Evolutionary conservation across 2,888 invertebrate genomes (phyloP), one percentile per base, ranked within the genome.

Genomic region (Pachydiplax longipennis): DNA sequence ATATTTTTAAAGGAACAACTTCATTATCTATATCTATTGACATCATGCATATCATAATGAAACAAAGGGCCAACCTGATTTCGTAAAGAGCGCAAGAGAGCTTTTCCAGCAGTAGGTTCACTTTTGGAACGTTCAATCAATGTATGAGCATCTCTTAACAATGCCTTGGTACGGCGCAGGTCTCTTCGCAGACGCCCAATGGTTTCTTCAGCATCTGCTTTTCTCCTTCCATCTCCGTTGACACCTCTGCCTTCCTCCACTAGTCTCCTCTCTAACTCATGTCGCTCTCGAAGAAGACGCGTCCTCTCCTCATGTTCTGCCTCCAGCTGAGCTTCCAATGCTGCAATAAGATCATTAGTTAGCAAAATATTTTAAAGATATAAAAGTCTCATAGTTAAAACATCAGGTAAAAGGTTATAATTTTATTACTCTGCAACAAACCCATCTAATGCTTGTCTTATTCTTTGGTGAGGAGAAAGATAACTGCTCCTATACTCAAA

Each of bases 241-340:
- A 44, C 58, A 6, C 87, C 87, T 37, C 87, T 87, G 92, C 97
- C 97, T 37, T 97, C 95, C 40, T 97, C 96, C 25, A 97, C 96
- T 25, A 99, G 94, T 15, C 98, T 96, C 6, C 98, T 95, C 94
- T 99, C 99, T 91, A 99, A 94, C 93, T 99, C 98, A 93, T 99
- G 98, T 91, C 98, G 97, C 93, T 99, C 98, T 18, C 98, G 96
- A 65, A 98, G 94, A 83, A 99, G 94, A 91, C 97, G 94, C 65
- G 98, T 98, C 73, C 99, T 96, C 94, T 99, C 98, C 91, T 98
- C 97, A 93, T 99, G 98, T 94, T 99, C 99, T 92, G 97, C 97
- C 94, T 99, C 99, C 92, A 99, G 94, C 93, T 99, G 99, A 35
- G 97, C 96, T 94, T 99, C 99, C 92, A 99, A 95, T 91, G 97